phyloP scores from a whole-genome alignment of 1,140 invertebrate genomes.

The Linepithema humile region DNA sequence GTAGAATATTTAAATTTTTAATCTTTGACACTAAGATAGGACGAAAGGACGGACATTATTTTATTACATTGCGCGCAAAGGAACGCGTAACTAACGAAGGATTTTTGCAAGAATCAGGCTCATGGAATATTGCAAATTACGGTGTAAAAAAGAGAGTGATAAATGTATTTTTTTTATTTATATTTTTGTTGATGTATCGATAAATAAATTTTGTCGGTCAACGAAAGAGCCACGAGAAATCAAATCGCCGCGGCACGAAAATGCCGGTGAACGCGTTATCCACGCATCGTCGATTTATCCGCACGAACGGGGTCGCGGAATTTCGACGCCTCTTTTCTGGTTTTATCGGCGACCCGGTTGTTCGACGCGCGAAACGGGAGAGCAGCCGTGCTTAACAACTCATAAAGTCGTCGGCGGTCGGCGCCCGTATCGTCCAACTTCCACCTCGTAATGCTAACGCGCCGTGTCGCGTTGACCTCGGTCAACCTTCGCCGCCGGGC shows the following conservation, averaged over 20 bases:
- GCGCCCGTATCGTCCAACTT: conserved; percentile 23
- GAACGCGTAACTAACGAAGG: not conserved
- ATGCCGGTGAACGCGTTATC: conserved; percentile 43
- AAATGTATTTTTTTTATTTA: too few species aligned
- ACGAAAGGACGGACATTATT: not conserved
- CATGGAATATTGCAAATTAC: too few species aligned
- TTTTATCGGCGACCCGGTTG: conserved; percentile 76
- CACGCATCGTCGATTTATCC: conserved; percentile 64
- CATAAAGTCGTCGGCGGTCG: conserved; percentile 74
- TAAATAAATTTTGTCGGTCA: conserved; percentile 54
- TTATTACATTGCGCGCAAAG: not conserved
- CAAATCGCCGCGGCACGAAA: not conserved
- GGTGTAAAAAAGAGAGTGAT: too few species aligned
- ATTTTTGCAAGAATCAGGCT: not conserved
- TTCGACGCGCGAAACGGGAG: conserved; percentile 47
- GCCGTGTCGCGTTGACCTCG: conserved; percentile 56
- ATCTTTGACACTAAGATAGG: not conserved
- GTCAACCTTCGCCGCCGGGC: conserved; percentile 30
- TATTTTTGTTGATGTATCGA: conserved; percentile 31
- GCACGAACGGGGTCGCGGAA: conserved; percentile 58
- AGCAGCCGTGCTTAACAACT: conserved; percentile 74
- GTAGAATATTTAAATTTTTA: conserved; percentile 25
- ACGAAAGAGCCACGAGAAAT: not conserved
- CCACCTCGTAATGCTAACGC: conserved; percentile 42
- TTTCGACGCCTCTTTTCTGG: conserved; percentile 75